phyloP scores from a whole-genome alignment of 2,888 invertebrate species.

The Chrysolina americana region DNA sequence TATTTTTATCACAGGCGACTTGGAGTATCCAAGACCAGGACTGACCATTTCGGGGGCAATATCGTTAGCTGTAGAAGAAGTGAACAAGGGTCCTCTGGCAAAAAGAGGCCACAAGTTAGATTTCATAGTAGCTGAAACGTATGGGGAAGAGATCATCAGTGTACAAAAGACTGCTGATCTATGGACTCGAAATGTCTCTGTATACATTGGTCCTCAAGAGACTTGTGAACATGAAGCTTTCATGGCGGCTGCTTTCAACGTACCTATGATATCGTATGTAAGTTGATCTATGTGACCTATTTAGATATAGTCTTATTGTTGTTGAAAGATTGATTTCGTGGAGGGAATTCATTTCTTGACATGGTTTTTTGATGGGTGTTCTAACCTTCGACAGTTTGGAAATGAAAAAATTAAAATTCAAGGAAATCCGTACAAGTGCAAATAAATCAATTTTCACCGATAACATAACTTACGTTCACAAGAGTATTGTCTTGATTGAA shows the following conservation, averaged over 20 bases:
- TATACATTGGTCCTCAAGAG: slow-evolving; percentile 91
- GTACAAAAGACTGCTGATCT: slow-evolving; percentile 88
- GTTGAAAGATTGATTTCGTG: no score
- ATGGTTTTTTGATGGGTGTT: no score
- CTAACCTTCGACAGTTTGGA: no score
- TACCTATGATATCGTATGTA: slow-evolving; percentile 97
- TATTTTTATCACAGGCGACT: slow-evolving; percentile 72
- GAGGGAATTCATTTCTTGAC: no score
- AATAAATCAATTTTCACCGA: no score
- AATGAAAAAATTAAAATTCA: no score
- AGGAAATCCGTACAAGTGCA: no score
- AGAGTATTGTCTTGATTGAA: no score
- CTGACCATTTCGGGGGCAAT: slow-evolving; percentile 85
- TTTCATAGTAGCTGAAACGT: slow-evolving; percentile 91
- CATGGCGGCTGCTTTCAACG: slow-evolving; percentile 93
- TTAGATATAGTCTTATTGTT: background rate
- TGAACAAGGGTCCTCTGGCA: slow-evolving; percentile 73
- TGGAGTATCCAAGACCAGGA: slow-evolving; percentile 85
- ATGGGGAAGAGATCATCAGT: slow-evolving; percentile 89
- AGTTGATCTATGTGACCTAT: slow-evolving; percentile 69
- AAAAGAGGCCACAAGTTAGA: slow-evolving; percentile 81
- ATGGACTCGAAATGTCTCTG: slow-evolving; percentile 88
- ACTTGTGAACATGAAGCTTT: slow-evolving; percentile 94
- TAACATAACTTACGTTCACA: no score
- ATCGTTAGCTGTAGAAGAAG: slow-evolving; percentile 87